phyloP scores from a whole-genome alignment of 2,113 vertebrate genomes.

The Erythrolamprus reginae region DNA sequence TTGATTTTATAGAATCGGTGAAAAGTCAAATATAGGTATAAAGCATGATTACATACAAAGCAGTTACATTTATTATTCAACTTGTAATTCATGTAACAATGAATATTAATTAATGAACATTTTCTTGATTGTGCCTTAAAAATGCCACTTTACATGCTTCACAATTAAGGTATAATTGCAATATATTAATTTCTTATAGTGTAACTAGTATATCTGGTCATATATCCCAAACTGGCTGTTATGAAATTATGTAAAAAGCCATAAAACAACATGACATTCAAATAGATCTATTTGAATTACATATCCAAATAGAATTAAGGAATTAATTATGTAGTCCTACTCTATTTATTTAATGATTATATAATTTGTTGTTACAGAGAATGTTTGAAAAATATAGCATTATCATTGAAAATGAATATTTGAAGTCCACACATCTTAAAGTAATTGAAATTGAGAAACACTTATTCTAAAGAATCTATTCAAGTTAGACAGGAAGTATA shows the following conservation, averaged over 20 bases:
- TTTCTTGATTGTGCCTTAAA: conserved; percentile 14
- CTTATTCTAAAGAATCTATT: not conserved
- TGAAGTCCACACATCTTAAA: not conserved
- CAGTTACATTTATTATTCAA: not conserved
- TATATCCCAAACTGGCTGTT: not conserved
- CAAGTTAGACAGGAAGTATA: not conserved
- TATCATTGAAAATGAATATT: not conserved
- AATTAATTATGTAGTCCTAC: not conserved
- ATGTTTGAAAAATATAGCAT: not conserved
- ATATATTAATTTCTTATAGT: not conserved
- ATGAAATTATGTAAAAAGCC: not conserved
- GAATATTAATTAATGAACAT: conserved; percentile 10
- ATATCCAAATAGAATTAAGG: not conserved
- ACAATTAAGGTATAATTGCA: not conserved
- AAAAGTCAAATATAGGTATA: not conserved
- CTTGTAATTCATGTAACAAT: not conserved
- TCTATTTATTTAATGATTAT: not conserved
- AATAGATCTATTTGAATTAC: not conserved
- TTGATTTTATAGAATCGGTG: not conserved
- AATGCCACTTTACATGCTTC: not conserved
- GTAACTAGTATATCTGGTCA: not conserved
- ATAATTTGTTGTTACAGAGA: not conserved
- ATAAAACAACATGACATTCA: not conserved
- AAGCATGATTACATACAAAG: not conserved
- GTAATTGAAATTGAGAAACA: not conserved